Evolutionary conservation across 2,797 vertebrate genomes (phyloP).

Genomic region (Microctenopoma lineatum): DNA sequence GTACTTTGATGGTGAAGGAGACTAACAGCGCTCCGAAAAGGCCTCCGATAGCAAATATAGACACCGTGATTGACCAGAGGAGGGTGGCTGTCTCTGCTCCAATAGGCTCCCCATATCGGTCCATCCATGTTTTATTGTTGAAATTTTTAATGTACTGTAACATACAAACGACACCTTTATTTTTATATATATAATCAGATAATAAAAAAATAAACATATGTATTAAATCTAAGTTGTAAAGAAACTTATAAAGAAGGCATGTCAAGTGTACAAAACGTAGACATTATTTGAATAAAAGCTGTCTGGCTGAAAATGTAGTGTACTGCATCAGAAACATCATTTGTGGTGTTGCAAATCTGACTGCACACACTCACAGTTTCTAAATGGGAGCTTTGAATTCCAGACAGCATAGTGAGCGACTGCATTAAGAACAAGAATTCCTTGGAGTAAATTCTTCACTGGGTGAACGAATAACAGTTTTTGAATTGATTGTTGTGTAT

Average conservation of each 20-base stretch:
- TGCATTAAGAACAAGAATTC: background rate
- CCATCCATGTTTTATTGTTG: slow-evolving; percentile 91
- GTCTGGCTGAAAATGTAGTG: background rate
- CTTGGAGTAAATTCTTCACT: background rate
- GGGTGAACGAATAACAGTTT: background rate
- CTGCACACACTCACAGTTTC: background rate
- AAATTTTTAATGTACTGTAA: slow-evolving; percentile 90
- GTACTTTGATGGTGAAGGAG: slow-evolving; percentile 84
- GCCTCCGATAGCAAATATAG: slow-evolving; percentile 94
- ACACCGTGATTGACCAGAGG: slow-evolving; percentile 95
- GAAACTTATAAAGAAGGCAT: too few relatives aligned
- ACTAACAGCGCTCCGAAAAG: slow-evolving; percentile 88
- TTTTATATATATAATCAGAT: too few relatives aligned
- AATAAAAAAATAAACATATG: too few relatives aligned
- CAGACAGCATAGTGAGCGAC: too few relatives aligned
- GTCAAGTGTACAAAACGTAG: too few relatives aligned
- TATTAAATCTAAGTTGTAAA: background rate
- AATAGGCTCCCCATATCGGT: slow-evolving; percentile 80
- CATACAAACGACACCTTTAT: too few relatives aligned
- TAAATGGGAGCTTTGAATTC: background rate
- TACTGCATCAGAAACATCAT: background rate
- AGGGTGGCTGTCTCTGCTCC: slow-evolving; percentile 80
- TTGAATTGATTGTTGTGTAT: background rate
- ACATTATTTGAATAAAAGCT: background rate
- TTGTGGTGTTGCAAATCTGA: background rate